A percentile compares a stretch with the other conserved stretches of the same genome.
phyloP scores from a whole-genome alignment of 92 coral and sea anemone genomes.

The Micromussa lordhowensis region DNA sequence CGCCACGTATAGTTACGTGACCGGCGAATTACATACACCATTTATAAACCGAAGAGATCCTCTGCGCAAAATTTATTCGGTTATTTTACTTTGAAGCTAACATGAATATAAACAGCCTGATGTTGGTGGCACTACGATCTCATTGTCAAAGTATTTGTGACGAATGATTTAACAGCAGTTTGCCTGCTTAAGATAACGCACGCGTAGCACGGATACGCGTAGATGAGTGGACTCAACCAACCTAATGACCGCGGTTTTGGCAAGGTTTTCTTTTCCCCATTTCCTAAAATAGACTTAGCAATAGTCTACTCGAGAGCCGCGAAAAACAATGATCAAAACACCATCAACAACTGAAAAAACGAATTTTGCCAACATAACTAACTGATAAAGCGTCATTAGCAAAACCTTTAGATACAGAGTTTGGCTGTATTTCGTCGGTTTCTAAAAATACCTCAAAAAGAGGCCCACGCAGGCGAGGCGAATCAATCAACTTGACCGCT shows the following conservation, averaged over 20 bases:
- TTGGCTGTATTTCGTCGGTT: background rate
- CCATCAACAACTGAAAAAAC: too few species aligned
- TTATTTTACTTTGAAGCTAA: background rate
- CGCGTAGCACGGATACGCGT: background rate
- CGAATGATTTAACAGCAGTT: background rate
- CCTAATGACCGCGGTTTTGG: too few species aligned
- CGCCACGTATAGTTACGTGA: background rate
- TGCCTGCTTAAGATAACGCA: background rate
- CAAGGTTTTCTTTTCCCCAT: too few species aligned
- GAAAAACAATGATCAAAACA: background rate
- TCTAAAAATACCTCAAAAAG: background rate
- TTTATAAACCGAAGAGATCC: too few species aligned
- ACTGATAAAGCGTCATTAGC: too few species aligned
- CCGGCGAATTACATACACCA: too few species aligned
- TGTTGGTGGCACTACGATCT: background rate
- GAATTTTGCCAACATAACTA: too few species aligned
- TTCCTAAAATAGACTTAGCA: too few species aligned
- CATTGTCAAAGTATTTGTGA: background rate
- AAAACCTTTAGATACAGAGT: background rate
- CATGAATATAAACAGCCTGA: background rate
- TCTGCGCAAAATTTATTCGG: too few species aligned
- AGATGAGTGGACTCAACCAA: too few species aligned
- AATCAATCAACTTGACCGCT: too few species aligned
- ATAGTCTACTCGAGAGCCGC: background rate
- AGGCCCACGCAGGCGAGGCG: too few species aligned